Base-by-base conservation (phyloP, 2,888 invertebrate genomes). In the Thera britannica region DNA sequence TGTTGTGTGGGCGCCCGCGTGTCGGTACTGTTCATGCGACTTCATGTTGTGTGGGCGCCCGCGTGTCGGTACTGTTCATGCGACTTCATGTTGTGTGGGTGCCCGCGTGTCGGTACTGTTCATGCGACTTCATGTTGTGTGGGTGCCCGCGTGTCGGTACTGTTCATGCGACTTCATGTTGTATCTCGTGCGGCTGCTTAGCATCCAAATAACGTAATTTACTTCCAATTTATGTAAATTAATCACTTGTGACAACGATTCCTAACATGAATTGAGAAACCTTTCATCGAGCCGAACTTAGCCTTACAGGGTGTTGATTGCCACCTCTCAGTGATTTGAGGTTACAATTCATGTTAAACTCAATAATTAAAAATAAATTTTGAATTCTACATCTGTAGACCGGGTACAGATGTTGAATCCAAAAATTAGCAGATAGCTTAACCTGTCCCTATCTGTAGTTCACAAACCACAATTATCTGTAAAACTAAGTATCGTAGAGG, bases 171-270 rank as follows among this genome's bases (percentile, higher is more conserved):
- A 11, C 66, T 77, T 72, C 74, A 65, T 65, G 72, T 79, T 80
- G 74, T 80, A 79, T 82, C 23, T 82, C 79, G 79, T 82, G 82
- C 77, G 71, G 73, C 79, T 83, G 77, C 79, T 86, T 85, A 80
- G 82, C 83, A 84, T 86, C 83, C 82, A 77, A 79, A 80, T 78
- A 79, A 77, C 78, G 77, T 81, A 82, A 83, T 84, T 80, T 79
- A 77, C 79, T 78, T 79, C 76, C 83, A 85, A 86, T 87, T 23
- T 86, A 86, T 87, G 87, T 74, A 84, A 86, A 88, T 87, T 83
- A 86, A 86, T 86, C 80, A 83, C 82, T 84, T 77, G 75, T 82
- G 83, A 83, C 55, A 68, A 82, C 82, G 80, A 77, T 84, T 84
- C 81, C 86, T 85, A 81, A 80, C 68, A 76, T 76, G 72, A 78